Evolutionary conservation across 2,113 vertebrate genomes (phyloP), one percentile per base, ranked within the genome.

Genomic region (Oxygymnocypris stewartii): DNA sequence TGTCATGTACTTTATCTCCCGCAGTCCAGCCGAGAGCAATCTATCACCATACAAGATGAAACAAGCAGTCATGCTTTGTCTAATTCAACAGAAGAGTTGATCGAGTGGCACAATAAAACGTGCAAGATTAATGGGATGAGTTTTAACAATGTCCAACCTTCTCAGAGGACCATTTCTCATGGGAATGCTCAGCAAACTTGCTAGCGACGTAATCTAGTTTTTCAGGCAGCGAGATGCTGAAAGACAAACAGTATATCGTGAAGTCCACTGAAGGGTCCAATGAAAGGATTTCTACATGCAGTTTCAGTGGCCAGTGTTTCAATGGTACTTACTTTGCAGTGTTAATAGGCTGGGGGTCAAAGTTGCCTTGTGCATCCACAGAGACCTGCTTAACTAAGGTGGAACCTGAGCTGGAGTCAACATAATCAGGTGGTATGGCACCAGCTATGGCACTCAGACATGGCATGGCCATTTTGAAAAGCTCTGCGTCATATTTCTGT

Each of bases 171-270:
- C 98, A 99, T 92, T 97, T 98, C 86, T 99, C 97, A 79, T 99
- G 98, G 89, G 96, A 97, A 93, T 99, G 96, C 92, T 99, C 98
- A 69, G 97, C 97, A 86, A 97, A 98, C 92, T 98, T 99, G 94
- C 96, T 97, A 90, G 97, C 95, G 85, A 99, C 95, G 89, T 96
- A 96, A 79, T 99, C 98, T 93, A 99, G 75, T 93, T 99, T 98
- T 94, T 99, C 98, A 93, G 97, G 97, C 90, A 99, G 94, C 78
- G 96, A 95, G 90, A 98, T 97, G 90, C 98, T 99, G 88, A 28
- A 90, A 63, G 63, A 71, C 18, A 76, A n/a, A 63, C 13, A 14
- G 18, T 79, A 40, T 59, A 12, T 37, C 5, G 23, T 79, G 51
- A 40, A n/a, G 18, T 37, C 11, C 31, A 59, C 20, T 37, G 18